phyloP scores from a whole-genome alignment of 2,113 vertebrate species.

The Osmerus mordax region DNA sequence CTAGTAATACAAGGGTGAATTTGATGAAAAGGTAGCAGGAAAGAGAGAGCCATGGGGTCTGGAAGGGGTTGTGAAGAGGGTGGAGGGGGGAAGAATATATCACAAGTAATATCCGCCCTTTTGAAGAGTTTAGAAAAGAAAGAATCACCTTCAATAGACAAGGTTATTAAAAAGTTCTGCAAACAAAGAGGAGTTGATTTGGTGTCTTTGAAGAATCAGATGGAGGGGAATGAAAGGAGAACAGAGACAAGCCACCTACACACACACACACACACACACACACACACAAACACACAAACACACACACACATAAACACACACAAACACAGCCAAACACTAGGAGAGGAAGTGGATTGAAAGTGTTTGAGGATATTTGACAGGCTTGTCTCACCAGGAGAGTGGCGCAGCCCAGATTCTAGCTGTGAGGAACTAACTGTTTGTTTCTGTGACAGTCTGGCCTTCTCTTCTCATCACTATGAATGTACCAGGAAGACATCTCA shows the following conservation, averaged over 20 bases:
- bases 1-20: too few species aligned
- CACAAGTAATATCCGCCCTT: conserved; percentile 13
- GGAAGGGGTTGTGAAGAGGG: too few species aligned
- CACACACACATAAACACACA: conserved; percentile 5
- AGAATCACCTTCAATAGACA: conserved; percentile 8
- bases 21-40: too few species aligned
- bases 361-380: conserved; percentile 8
- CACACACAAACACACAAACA: too few species aligned
- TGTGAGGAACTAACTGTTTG: conserved; percentile 5
- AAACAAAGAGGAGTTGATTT: conserved; percentile 21
- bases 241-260: conserved; percentile 5
- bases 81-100: not conserved
- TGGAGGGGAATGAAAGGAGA: conserved; percentile 19
- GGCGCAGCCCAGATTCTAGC: not conserved
- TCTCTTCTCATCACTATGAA: not conserved
- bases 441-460: not conserved
- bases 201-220: conserved; percentile 20
- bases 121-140: conserved; percentile 17
- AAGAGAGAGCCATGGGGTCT: too few species aligned
- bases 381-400: conserved; percentile 3
- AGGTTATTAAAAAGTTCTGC: conserved; percentile 22
- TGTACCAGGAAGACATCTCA: not conserved
- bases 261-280: conserved; percentile 12
- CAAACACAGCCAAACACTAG: not conserved
- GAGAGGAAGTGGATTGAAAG: not conserved